phyloP scores from a whole-genome alignment of 92 coral and sea anemone genomes.

The Palythoa grandis region DNA sequence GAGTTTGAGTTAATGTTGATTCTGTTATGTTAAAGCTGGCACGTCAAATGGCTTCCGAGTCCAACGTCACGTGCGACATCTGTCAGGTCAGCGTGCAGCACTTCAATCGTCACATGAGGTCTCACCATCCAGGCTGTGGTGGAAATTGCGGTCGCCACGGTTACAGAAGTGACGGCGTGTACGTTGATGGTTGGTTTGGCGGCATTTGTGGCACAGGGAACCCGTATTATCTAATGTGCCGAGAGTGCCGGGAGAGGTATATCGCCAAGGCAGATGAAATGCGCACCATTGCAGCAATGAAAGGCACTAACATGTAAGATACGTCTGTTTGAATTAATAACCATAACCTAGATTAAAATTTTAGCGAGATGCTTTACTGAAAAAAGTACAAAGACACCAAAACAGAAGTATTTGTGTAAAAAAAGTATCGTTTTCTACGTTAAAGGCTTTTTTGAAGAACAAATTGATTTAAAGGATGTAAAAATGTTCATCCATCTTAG shows the following conservation, averaged over 20 bases:
- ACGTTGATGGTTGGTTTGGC: conserved; percentile 94
- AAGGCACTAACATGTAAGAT: conserved; percentile 80
- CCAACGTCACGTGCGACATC: conserved; percentile 74
- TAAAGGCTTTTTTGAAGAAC: no score
- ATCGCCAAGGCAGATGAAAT: conserved; percentile 82
- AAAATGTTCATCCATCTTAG: no score
- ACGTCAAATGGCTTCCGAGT: conserved; percentile 59
- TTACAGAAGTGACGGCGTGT: conserved; percentile 88
- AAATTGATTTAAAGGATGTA: no score
- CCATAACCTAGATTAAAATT: background rate
- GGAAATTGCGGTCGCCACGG: conserved; percentile 96
- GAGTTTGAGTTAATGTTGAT: no score
- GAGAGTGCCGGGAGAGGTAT: conserved; percentile 79
- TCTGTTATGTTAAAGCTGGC: conserved; percentile 53
- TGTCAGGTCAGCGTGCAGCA: conserved; percentile 71
- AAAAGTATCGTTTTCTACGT: no score
- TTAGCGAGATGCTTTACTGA: background rate
- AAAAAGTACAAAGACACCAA: no score
- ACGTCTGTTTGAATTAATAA: background rate
- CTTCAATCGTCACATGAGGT: conserved; percentile 87
- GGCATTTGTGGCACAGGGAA: conserved; percentile 91
- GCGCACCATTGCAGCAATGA: conserved; percentile 77
- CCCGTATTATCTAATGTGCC: conserved; percentile 83
- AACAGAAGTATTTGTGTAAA: no score
- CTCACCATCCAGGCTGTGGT: conserved; percentile 89